These are phyloP conservation scores for Congeria kusceri DNA, from an alignment of 2,888 invertebrate genomes.

Conservation along the genomic window DNA sequence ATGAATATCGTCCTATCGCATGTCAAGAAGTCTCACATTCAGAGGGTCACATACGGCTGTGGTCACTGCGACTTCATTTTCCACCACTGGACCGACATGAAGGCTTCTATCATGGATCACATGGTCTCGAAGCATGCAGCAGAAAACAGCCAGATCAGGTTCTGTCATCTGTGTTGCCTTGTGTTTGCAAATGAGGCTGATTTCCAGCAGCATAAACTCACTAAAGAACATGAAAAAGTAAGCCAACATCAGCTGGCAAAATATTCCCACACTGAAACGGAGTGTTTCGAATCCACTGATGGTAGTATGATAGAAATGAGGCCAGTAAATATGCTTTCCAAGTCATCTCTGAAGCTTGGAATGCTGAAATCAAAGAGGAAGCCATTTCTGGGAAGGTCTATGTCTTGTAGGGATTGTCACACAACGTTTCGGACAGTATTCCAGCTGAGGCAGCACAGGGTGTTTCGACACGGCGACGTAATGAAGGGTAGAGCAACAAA, in stretches of 20 bases:
- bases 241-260: neutral
- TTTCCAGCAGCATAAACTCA: neutral
- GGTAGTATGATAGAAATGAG: neutral
- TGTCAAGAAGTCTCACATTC: slow-evolving; percentile 10
- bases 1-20: neutral
- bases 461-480: slow-evolving; percentile 21
- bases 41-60: neutral
- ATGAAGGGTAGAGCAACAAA: neutral
- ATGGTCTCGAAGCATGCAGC: slow-evolving; percentile 10
- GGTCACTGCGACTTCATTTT: neutral
- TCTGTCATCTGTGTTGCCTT: slow-evolving; percentile 21
- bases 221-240: neutral
- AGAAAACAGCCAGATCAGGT: slow-evolving; percentile 12
- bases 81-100: neutral
- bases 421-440: slow-evolving; percentile 12
- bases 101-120: slow-evolving; percentile 4
- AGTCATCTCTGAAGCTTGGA: neutral
- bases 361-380: too few relatives aligned
- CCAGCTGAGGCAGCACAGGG: slow-evolving; percentile 34
- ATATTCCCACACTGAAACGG: neutral
- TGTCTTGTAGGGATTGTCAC: slow-evolving; percentile 8
- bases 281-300: neutral
- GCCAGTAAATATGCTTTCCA: neutral
- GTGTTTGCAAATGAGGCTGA: neutral
- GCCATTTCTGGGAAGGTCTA: too few relatives aligned